phyloP scores from a whole-genome alignment of 1,140 invertebrate species.

The Grapholita molesta region DNA sequence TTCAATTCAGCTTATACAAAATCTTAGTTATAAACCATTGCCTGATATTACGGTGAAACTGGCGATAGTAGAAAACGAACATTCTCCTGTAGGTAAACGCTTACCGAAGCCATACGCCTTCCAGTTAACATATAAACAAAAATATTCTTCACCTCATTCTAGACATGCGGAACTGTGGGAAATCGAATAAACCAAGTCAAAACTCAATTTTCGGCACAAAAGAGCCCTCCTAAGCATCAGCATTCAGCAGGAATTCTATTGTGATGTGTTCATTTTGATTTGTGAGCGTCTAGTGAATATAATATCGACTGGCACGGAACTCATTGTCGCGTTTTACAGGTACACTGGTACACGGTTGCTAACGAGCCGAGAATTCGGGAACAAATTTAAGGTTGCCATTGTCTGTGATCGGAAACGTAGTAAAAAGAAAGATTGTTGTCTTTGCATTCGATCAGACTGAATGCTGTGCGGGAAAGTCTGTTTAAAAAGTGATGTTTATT shows the following conservation, averaged over 20 bases:
- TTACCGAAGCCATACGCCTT: neutral
- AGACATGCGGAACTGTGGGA: conserved; percentile 21
- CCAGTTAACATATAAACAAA: conserved; percentile 13
- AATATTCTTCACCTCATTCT: neutral
- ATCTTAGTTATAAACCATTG: too few relatives aligned
- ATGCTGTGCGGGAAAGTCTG: neutral
- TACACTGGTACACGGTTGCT: neutral
- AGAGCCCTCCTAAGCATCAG: conserved; percentile 22
- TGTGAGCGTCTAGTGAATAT: conserved; percentile 10
- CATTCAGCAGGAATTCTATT: conserved; percentile 26
- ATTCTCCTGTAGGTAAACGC: neutral
- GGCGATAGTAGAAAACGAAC: neutral
- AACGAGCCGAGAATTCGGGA: conserved; percentile 2
- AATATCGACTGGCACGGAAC: conserved; percentile 14
- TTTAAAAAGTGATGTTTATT: conserved; percentile 9
- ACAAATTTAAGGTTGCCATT: conserved; percentile 12
- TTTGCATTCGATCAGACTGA: conserved; percentile 10
- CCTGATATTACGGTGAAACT: neutral
- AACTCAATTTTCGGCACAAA: conserved; percentile 29
- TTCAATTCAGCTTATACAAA: too few relatives aligned
- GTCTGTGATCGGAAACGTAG: conserved; percentile 10
- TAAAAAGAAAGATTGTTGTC: conserved; percentile 16
- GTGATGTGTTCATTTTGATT: conserved; percentile 28
- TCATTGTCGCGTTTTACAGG: conserved; percentile 5
- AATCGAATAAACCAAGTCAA: conserved; percentile 30